phyloP scores from a whole-genome alignment of 2,113 vertebrate species.

The Miniopterus natalensis region DNA sequence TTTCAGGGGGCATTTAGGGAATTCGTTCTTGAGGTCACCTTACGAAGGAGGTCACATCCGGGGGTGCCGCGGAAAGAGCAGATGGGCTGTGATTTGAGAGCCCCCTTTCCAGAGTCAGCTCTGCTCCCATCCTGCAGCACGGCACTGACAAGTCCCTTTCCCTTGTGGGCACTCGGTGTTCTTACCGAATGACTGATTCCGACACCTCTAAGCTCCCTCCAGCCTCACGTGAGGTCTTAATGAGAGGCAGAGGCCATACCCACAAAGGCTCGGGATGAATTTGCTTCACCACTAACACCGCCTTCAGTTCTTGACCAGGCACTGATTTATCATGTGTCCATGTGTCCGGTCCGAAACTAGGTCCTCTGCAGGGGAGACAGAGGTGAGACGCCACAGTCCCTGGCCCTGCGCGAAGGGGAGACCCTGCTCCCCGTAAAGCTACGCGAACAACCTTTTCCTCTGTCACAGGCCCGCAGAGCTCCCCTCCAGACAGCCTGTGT shows the following conservation, averaged over 20 bases:
- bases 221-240: not conserved
- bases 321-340: not conserved
- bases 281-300: not conserved
- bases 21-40: constrained; percentile 9
- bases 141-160: not conserved
- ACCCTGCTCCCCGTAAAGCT: not conserved
- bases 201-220: not conserved
- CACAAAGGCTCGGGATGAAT: not conserved
- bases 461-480: not conserved
- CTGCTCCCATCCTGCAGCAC: not conserved
- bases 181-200: not conserved
- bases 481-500: not conserved
- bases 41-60: not conserved
- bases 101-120: not conserved
- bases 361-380: not conserved
- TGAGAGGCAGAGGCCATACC: not conserved
- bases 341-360: not conserved
- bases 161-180: not conserved
- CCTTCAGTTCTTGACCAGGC: not conserved
- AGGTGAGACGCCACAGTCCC: not conserved
- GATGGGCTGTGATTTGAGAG: not conserved
- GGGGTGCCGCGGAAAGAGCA: not conserved
- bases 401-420: constrained; percentile 12
- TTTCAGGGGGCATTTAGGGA: not conserved
- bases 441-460: not conserved